Evolutionary conservation across 2,888 invertebrate species (phyloP).

Genomic region (Acanthoscelides obtectus): DNA sequence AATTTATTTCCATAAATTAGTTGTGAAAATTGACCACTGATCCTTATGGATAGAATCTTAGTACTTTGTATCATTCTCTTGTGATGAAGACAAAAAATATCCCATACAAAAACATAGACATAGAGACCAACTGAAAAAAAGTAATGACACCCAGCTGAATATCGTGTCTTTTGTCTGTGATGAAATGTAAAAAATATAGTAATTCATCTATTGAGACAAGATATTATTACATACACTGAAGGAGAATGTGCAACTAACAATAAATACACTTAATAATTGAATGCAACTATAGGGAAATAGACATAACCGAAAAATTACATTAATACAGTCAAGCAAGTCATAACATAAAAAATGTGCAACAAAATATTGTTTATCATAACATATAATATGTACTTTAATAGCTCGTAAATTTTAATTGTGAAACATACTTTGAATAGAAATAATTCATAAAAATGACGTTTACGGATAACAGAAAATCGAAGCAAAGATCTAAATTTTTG

Average conservation of each 20-base stretch:
- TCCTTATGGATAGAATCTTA: background rate
- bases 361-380: too few relatives aligned
- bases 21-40: too few relatives aligned
- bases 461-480: too few relatives aligned
- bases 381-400: too few relatives aligned
- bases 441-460: too few relatives aligned
- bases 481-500: too few relatives aligned
- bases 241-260: slow-evolving; percentile 41
- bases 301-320: background rate
- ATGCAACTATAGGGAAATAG: slow-evolving; percentile 25
- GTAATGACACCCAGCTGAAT: background rate
- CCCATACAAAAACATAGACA: background rate
- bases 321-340: background rate
- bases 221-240: slow-evolving; percentile 24
- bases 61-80: background rate
- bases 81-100: background rate
- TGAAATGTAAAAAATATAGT: background rate
- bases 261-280: slow-evolving; percentile 34
- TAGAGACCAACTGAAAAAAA: background rate
- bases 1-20: too few relatives aligned
- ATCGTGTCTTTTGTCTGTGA: background rate
- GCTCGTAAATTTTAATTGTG: too few relatives aligned
- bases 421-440: too few relatives aligned
- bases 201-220: slow-evolving; percentile 7
- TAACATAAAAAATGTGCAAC: too few relatives aligned